Evolutionary conservation across 2,113 vertebrate genomes (phyloP), one percentile per base, ranked within the genome.

Genomic region (Seriola dumerili): DNA sequence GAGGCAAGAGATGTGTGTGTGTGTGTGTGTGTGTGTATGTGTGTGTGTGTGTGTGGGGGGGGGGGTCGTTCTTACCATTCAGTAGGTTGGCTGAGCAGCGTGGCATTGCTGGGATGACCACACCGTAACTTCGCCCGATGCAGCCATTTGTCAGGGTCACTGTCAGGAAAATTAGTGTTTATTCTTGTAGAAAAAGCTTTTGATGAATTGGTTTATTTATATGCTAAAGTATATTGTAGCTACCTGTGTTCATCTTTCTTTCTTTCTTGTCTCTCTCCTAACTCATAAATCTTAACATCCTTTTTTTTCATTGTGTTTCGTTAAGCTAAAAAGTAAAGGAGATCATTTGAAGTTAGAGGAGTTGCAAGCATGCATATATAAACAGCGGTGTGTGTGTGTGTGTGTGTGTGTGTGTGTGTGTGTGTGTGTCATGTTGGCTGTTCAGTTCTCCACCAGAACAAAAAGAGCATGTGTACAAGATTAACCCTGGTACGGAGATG

Each of bases 191-290:
- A 94, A 92, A 94, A 96, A 93, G 84, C 95, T 61, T 67, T 94
- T 98, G 97, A 99, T 98, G 96, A 98, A 99, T 98, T 97, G 97
- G 97, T 97, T 98, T 97, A 99, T 99, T 97, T 98, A 97, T 98
- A 99, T 98, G 97, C 96, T 98, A 99, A 99, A 96, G 67, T 89
- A 90, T 88, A 80, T 84, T 78, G 59, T 44, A 40, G 52, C n/a
- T 80, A 76, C 68, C 68, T 70, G 25, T 50, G 1, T 65, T 72
- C 73, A 29, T 65, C 76, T 42, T 52, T 64, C 66, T 72, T 75
- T 52, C 75, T 84, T 62, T 72, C 79, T 77, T 32, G 70, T 54
- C 61, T 54, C 50, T 21, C 19, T n/a, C 38, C 14, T 52, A 5
- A n/a, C 42, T 72, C 1, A 21, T 62, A 57, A 66, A 77, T 72